Conservation (phyloP, 2,888 invertebrate species). For the Tridacna crocea region DNA sequence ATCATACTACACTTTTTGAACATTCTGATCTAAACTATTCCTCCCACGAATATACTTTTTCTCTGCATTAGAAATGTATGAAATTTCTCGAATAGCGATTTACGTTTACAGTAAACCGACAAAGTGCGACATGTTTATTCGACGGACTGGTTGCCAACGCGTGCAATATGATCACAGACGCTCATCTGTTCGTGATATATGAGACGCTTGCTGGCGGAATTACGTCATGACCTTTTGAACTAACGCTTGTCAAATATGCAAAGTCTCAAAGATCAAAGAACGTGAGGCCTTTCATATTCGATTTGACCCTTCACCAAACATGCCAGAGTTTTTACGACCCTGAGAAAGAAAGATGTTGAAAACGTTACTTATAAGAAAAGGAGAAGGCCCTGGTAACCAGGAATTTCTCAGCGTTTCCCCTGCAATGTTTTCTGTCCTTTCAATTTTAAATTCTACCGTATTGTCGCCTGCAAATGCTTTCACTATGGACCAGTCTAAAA, state of each 20-base stretch:
- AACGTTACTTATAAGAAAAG: neutral
- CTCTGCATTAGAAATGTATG: too few species aligned
- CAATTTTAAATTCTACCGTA: too few species aligned
- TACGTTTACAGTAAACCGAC: neutral
- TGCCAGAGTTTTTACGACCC: neutral
- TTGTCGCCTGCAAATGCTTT: too few species aligned
- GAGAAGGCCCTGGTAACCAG: neutral
- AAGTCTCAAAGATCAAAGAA: slow-evolving; percentile 28
- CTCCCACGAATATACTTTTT: too few species aligned
- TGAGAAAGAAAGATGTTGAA: neutral
- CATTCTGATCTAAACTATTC: too few species aligned
- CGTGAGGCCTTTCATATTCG: neutral
- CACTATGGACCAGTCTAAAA: too few species aligned
- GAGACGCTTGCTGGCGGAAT: slow-evolving; percentile 44
- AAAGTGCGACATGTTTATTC: neutral
- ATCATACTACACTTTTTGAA: too few species aligned
- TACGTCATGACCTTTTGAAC: slow-evolving; percentile 61
- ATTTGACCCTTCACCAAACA: neutral
- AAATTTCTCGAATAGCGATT: too few species aligned
- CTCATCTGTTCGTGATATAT: slow-evolving; percentile 42
- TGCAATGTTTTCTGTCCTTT: too few species aligned
- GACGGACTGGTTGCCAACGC: slow-evolving; percentile 7
- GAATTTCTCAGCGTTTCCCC: too few species aligned
- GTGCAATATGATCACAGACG: slow-evolving; percentile 49
- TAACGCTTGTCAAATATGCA: slow-evolving; percentile 43